phyloP scores from a whole-genome alignment of 2,888 invertebrate genomes.

The Urechis unicinctus region DNA sequence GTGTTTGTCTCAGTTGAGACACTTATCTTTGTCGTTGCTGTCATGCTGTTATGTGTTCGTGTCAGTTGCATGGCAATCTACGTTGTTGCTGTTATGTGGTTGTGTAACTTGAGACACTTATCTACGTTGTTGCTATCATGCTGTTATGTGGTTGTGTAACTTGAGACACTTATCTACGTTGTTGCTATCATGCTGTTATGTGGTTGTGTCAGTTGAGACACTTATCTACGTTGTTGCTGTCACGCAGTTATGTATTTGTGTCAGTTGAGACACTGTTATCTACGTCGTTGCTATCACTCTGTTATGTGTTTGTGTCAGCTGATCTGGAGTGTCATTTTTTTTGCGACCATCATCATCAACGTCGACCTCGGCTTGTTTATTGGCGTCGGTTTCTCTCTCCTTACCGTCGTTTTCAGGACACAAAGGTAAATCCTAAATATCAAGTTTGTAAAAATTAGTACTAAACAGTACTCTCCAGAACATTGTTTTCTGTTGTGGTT shows the following conservation, averaged over 20 bases:
- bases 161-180: too few relatives aligned
- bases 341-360: slow-evolving; percentile 68
- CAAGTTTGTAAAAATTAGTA: not conserved
- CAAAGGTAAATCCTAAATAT: slow-evolving; percentile 32
- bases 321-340: slow-evolving; percentile 71
- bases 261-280: too few relatives aligned
- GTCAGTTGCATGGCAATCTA: too few relatives aligned
- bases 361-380: slow-evolving; percentile 75
- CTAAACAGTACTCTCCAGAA: not conserved
- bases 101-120: too few relatives aligned
- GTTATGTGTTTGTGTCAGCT: slow-evolving; percentile 24
- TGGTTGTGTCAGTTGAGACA: too few relatives aligned
- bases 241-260: slow-evolving; percentile 3
- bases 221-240: slow-evolving; percentile 48
- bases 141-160: too few relatives aligned
- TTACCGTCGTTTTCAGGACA: slow-evolving; percentile 65
- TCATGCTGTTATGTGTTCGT: too few relatives aligned
- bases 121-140: slow-evolving; percentile 50
- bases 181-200: too few relatives aligned
- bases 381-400: slow-evolving; percentile 68
- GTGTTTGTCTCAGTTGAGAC: not conserved
- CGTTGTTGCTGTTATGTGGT: too few relatives aligned
- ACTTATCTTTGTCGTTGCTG: slow-evolving; percentile 7
- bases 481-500: not conserved
- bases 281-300: not conserved